A percentile compares a stretch with the other conserved stretches of the same genome.
Conservation (phyloP, 2,888 invertebrate genomes). For the Coelopa pilipes region DNA sequence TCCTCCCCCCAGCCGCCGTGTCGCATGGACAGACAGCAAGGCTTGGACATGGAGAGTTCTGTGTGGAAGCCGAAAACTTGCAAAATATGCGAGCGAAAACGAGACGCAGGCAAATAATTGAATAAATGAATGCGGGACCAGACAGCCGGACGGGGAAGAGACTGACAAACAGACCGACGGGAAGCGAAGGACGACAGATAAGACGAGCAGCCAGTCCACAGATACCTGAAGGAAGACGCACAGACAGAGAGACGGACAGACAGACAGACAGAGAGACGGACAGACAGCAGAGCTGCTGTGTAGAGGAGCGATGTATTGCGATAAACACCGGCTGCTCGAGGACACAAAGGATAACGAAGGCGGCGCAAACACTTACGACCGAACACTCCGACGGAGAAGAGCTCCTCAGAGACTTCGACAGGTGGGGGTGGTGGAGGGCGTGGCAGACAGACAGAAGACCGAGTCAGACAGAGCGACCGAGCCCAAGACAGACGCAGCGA, state of each 20-base stretch:
- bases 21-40: too few relatives aligned
- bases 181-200: not conserved
- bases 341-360: not conserved
- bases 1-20: too few relatives aligned
- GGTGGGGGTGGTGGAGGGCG: not conserved
- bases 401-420: too few relatives aligned
- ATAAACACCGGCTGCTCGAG: not conserved
- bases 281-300: too few relatives aligned
- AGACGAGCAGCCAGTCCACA: too few relatives aligned
- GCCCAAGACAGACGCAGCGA: not conserved
- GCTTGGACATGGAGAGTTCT: too few relatives aligned
- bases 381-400: conserved; percentile 21
- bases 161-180: too few relatives aligned
- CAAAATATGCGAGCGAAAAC: too few relatives aligned
- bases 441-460: conserved; percentile 29
- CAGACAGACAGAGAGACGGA: not conserved
- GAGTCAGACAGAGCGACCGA: not conserved
- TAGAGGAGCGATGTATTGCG: not conserved
- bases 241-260: not conserved
- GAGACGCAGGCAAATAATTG: too few relatives aligned
- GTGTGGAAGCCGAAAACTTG: too few relatives aligned
- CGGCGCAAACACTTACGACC: conserved; percentile 24
- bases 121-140: too few relatives aligned
- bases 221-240: not conserved
- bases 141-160: not conserved